Evolutionary conservation across 2,888 invertebrate species (phyloP), one percentile per base, ranked within the genome.

Genomic region (Meloe dianella): DNA sequence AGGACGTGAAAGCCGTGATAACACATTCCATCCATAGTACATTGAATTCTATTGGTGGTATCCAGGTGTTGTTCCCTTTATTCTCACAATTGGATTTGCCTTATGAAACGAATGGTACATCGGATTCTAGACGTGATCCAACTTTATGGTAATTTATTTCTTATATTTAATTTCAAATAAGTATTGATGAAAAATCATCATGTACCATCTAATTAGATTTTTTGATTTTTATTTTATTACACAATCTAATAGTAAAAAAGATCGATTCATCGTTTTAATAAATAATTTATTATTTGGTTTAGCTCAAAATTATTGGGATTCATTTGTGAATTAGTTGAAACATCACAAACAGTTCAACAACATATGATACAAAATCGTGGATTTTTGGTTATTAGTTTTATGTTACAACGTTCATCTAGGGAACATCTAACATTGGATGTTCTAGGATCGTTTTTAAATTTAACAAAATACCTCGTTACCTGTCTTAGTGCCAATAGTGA

Each of bases 21-120:
- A 99, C 99, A 69, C 96, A 98, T 87, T 98, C 98, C 81, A 98
- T 99, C 86, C 97, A 98, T 88, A 96, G 96, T 85, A 98, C 98
- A 38, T 88, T 99, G 78, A 98, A 99, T 86, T 98, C 98, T 64
- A 95, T 99, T 81, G 99, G 99, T 71, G 99, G 99, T 71, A 97
- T 99, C 81, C 97, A 96, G 87, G 97, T 98, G 80, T 87, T 99
- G 74, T 97, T 98, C 86, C 98, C 99, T 71, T 87, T 99, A 78
- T 98, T 99, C 86, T 95, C 97, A 30, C 98, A 99, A 85, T 88
- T 99, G 81, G 98, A 99, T 85, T 89, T 96, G 87, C 93, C 95
- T 75, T 94, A 95, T 84, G 95, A 96, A 84, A 89, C 90, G 76
- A 86, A 86, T 77, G 92, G 92, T 70, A 86, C 91, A 51, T 88